These are phyloP conservation scores for Halocynthia aurantium DNA, from an alignment of 23 tunicate genomes.

Conservation along the genomic window DNA sequence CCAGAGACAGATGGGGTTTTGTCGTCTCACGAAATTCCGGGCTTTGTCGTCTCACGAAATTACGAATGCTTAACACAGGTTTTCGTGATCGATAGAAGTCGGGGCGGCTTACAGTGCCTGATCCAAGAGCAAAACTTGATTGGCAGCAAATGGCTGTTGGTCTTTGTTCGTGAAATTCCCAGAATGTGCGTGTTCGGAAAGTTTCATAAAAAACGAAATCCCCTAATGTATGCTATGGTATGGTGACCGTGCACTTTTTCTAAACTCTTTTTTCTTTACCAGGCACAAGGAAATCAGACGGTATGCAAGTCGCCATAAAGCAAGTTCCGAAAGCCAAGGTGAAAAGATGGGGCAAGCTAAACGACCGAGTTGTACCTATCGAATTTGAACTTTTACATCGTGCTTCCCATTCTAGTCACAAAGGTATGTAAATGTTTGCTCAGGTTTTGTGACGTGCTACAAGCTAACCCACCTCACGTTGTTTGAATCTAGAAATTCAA, in stretches of 20 bases:
- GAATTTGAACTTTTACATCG: constrained; percentile 83
- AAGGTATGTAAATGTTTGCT: constrained; percentile 36
- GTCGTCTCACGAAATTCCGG: no score
- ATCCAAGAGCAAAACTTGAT: no score
- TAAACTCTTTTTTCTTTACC: constrained; percentile 4
- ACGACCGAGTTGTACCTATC: constrained; percentile 84
- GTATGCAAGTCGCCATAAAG: constrained; percentile 90
- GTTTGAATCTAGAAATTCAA: background rate
- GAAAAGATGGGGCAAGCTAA: constrained; percentile 85
- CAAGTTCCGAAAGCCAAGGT: constrained; percentile 87
- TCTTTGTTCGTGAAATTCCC: no score
- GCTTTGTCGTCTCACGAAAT: no score
- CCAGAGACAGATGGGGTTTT: no score
- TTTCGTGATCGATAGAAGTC: no score
- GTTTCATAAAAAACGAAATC: background rate
- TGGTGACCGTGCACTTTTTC: background rate
- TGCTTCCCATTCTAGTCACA: constrained; percentile 66
- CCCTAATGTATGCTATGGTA: background rate
- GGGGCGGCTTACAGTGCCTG: no score
- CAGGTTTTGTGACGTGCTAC: background rate
- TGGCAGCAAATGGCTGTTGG: no score
- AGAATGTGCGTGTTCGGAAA: background rate
- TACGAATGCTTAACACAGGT: no score
- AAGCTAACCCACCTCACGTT: background rate
- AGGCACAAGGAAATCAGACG: constrained; percentile 84